Evolutionary conservation across 2,797 vertebrate species (phyloP).

Genomic region (Tinamus major): DNA sequence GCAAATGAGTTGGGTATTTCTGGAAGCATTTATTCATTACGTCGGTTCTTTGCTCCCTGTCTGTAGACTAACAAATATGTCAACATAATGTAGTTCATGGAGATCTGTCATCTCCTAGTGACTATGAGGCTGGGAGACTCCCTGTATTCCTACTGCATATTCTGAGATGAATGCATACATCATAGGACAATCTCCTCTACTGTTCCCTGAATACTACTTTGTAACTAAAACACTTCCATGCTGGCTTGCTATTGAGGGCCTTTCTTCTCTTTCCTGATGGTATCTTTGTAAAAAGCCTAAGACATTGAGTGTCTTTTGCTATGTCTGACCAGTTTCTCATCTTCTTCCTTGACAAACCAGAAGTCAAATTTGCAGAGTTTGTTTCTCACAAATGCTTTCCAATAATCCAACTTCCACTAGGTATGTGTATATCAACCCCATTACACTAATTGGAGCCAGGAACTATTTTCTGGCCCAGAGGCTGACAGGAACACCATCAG

Average conservation of each 20-base stretch:
- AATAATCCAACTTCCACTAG: neutral
- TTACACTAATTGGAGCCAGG: neutral
- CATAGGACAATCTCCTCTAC: neutral
- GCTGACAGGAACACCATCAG: neutral
- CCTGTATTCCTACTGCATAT: neutral
- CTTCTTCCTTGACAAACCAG: neutral
- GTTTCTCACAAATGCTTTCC: neutral
- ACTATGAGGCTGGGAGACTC: neutral
- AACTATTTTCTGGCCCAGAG: neutral
- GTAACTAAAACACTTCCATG: neutral
- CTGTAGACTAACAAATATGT: neutral
- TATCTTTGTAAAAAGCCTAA: neutral
- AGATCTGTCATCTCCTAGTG: neutral
- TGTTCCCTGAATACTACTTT: neutral
- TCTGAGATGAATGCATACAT: neutral
- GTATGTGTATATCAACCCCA: neutral
- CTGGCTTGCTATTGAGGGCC: neutral
- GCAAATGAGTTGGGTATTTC: neutral
- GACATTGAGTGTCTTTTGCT: neutral
- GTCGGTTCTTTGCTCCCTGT: neutral
- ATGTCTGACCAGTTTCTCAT: neutral
- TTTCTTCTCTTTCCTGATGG: neutral
- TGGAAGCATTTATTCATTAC: neutral
- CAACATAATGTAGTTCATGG: neutral
- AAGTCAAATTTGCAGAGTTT: neutral